These are phyloP conservation scores for Climacteris rufus DNA, from an alignment of 2,113 vertebrate genomes.

Conservation along the genomic window DNA sequence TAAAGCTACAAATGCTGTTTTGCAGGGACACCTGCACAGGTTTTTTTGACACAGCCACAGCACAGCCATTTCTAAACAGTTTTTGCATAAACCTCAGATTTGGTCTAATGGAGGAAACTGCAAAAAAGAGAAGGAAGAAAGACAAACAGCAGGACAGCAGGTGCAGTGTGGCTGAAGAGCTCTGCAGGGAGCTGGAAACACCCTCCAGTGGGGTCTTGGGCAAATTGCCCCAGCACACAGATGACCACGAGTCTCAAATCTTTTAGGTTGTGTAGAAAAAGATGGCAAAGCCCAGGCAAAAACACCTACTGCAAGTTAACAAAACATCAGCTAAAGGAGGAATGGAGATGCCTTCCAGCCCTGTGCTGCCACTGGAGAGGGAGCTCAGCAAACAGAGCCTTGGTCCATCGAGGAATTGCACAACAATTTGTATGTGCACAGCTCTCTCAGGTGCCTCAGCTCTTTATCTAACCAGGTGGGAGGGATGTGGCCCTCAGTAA, in stretches of 20 bases:
- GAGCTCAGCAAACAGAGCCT: not conserved
- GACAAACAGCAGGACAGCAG: not conserved
- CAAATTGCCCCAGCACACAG: not conserved
- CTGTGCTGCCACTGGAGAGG: not conserved
- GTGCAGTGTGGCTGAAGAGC: not conserved
- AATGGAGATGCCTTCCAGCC: not conserved
- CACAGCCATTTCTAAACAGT: not conserved
- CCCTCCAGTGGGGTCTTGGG: too few species aligned
- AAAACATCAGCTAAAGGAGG: not conserved
- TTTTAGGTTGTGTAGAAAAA: not conserved
- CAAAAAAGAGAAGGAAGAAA: not conserved
- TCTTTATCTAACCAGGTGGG: too few species aligned
- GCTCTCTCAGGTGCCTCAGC: not conserved
- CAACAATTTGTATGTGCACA: fast-evolving
- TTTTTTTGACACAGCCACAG: not conserved
- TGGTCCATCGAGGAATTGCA: not conserved
- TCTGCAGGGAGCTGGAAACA: not conserved
- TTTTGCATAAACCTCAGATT: not conserved
- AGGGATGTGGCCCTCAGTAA: too few species aligned
- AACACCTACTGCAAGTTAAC: fast-evolving
- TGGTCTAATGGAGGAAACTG: not conserved
- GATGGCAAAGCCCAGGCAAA: not conserved
- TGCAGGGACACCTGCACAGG: not conserved
- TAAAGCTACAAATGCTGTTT: not conserved
- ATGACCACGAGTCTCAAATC: not conserved